Base-by-base conservation (phyloP, 2,797 vertebrate genomes). In the Coregonus suidteri region DNA sequence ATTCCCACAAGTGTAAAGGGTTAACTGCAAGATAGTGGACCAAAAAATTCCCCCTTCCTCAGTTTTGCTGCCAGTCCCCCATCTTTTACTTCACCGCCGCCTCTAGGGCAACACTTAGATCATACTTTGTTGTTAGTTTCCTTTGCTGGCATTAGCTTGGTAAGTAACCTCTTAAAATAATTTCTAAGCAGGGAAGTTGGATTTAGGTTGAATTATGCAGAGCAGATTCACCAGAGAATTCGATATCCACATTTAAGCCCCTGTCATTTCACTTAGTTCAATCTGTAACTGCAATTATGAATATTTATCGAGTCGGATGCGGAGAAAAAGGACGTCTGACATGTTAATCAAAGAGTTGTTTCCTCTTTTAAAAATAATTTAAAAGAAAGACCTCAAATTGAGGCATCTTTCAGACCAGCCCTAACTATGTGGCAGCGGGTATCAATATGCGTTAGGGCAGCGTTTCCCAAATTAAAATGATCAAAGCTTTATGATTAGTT, bases 401-500 rank as follows among this genome's bases (percentile, higher is more conserved):
- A 88, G 88, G 90, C 1, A 83, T 84, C 87, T 85, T 78, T n/a
- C 75, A 89, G 82, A 83, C 87, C 88, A 64, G 75, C 78, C 62
- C 37, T 9, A 41, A 41, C 6, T 9, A 41, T 41, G 37, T 41
- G 6, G 37, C 37, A 41, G 88, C 92, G 7, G 37, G 37, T 41
- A 92, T 93, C 92, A 88, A 87, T 93, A 92, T 90, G 84, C 85
- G 86, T 94, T 92, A 91, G 86, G 86, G 77, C 84, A 87, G 86
- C 89, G 2, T 41, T 41, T 41, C 6, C 6, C 37, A 41, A 41
- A 7, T 41, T 7, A 41, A 7, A 41, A 41, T 41, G 6, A 41
- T 41, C 37, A 41, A 41, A 41, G 37, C 6, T 41, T 41, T 41
- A 41, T 41, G 37, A 41, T 35, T 35, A 5, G 35, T 35, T 35